A percentile compares a stretch with the other conserved stretches of the same genome.
These are phyloP conservation scores for Turnix velox DNA, from an alignment of 2,113 vertebrate genomes.

Conservation along the genomic window DNA sequence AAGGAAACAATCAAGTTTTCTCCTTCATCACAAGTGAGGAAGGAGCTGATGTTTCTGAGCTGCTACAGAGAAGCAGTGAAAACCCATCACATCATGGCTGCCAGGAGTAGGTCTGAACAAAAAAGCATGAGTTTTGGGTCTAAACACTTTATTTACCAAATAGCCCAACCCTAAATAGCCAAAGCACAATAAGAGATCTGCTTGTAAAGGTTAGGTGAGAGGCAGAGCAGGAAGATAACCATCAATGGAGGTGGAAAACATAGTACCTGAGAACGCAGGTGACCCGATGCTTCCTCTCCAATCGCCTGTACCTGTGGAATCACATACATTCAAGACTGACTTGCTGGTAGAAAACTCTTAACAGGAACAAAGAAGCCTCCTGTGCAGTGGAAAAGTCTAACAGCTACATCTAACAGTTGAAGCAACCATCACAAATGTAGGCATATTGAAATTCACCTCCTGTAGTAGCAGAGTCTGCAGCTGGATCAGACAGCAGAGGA, in stretches of 20 bases:
- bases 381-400: not conserved
- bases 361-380: not conserved
- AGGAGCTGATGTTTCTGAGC: not conserved
- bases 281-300: not conserved
- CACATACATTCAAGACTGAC: not conserved
- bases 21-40: not conserved
- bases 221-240: not conserved
- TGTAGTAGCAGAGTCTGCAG: not conserved
- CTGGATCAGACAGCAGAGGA: fast-evolving
- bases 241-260: not conserved
- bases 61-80: not conserved
- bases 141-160: not conserved
- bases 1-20: not conserved
- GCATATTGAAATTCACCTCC: not conserved
- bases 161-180: not conserved
- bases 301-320: not conserved
- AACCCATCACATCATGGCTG: not conserved
- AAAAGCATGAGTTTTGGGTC: not conserved
- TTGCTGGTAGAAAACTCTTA: not conserved
- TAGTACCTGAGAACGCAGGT: not conserved
- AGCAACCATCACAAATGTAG: not conserved
- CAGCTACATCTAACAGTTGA: not conserved
- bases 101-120: not conserved
- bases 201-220: not conserved
- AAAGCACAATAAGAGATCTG: not conserved